Percentiles rank a stretch among this genome's conserved stretches.
These are phyloP conservation scores for Orius laevigatus DNA, from an alignment of 1,140 invertebrate species.

Conservation along the genomic window DNA sequence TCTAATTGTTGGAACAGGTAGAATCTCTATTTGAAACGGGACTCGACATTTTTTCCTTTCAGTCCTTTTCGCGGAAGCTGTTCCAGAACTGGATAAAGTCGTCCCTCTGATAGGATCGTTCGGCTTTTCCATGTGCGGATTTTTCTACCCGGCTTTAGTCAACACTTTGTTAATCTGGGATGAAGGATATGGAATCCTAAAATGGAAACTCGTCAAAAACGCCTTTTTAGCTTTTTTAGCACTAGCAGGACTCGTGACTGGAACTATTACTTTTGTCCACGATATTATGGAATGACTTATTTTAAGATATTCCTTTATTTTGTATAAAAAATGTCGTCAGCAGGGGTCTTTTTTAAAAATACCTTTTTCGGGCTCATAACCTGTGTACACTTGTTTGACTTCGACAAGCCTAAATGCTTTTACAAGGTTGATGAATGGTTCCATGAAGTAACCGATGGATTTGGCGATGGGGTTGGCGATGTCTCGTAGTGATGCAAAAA, in stretches of 20 bases:
- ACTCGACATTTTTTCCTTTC: slow-evolving; percentile 3
- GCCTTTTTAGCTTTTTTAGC: neutral
- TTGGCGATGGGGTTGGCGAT: slow-evolving; percentile 41
- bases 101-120: slow-evolving; percentile 48
- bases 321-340: too few relatives aligned
- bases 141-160: slow-evolving; percentile 45
- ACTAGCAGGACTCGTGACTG: neutral
- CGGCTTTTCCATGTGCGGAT: slow-evolving; percentile 37
- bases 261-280: neutral
- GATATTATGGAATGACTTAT: too few relatives aligned
- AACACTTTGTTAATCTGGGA: slow-evolving; percentile 27
- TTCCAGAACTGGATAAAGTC: slow-evolving; percentile 42
- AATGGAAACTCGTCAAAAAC: neutral
- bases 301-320: too few relatives aligned
- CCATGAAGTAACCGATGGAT: slow-evolving; percentile 31
- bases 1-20: slow-evolving; percentile 18
- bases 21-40: neutral
- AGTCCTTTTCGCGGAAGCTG: slow-evolving; percentile 31
- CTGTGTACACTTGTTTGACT: slow-evolving; percentile 1
- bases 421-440: slow-evolving; percentile 30
- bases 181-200: neutral
- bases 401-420: slow-evolving; percentile 29
- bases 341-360: too few relatives aligned
- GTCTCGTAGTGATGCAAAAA: slow-evolving; percentile 39
- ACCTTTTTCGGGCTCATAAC: too few relatives aligned